phyloP scores from a whole-genome alignment of 2,888 invertebrate species.

The Arge pagana region DNA sequence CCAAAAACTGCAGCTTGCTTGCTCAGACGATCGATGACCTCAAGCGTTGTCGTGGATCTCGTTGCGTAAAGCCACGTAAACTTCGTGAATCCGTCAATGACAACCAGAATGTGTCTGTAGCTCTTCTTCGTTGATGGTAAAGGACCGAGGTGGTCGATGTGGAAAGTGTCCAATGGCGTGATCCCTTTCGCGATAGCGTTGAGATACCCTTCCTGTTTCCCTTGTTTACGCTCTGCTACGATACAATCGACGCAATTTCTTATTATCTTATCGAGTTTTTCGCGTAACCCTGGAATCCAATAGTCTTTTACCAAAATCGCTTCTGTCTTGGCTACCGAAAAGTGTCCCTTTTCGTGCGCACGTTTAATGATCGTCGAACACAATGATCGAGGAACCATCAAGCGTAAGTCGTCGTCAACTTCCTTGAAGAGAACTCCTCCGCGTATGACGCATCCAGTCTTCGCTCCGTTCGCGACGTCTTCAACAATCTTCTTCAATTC shows the following conservation, averaged over 20 bases:
- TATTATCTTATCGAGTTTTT: neutral
- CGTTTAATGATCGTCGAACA: neutral
- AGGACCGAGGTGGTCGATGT: conserved; percentile 29
- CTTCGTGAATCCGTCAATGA: conserved; percentile 26
- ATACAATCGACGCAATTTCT: neutral
- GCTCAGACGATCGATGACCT: conserved; percentile 16
- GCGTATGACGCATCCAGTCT: conserved; percentile 7
- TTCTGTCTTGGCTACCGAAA: neutral
- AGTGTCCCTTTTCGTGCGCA: neutral
- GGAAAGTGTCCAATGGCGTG: conserved; percentile 24
- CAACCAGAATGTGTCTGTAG: conserved; percentile 21
- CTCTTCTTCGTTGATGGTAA: conserved; percentile 23
- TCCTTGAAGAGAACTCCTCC: neutral
- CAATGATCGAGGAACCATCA: neutral
- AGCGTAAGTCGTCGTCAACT: neutral
- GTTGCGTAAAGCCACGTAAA: conserved; percentile 30
- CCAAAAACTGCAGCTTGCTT: conserved; percentile 22
- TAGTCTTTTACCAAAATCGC: neutral
- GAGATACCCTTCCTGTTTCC: conserved; percentile 25
- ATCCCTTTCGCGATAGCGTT: conserved; percentile 23
- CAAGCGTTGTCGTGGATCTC: conserved; percentile 7
- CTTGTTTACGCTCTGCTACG: neutral
- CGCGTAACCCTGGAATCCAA: neutral
- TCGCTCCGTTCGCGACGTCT: neutral
- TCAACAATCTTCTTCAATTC: neutral